A percentile compares a stretch with the other conserved stretches of the same genome.
Evolutionary conservation across 2,113 vertebrate species (phyloP).

Genomic region (Pagrus major): DNA sequence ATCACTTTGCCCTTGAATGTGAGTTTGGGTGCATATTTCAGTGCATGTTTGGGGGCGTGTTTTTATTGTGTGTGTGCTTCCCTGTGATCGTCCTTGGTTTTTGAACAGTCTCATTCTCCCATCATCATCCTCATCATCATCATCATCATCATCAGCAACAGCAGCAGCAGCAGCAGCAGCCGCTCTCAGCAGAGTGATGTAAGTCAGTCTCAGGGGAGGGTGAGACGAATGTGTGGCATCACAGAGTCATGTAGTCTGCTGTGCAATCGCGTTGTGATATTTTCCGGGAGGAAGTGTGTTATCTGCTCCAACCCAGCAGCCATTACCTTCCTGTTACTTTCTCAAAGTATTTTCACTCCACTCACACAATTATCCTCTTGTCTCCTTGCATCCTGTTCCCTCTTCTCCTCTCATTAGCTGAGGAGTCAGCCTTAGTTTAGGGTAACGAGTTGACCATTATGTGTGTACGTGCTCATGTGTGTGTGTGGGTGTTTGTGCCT

Average conservation of each 20-base stretch:
- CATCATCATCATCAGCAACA: too few relatives aligned
- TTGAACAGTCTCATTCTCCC: slow-evolving; percentile 30
- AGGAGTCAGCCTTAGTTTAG: slow-evolving; percentile 43
- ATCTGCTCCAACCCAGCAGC: slow-evolving; percentile 33
- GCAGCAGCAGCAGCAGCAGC: too few relatives aligned
- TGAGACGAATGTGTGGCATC: slow-evolving; percentile 27
- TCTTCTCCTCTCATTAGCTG: slow-evolving; percentile 69
- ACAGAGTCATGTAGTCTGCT: background rate
- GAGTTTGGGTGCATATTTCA: slow-evolving; percentile 29
- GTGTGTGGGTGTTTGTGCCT: slow-evolving; percentile 25
- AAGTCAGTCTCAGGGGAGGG: slow-evolving; percentile 34
- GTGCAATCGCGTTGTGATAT: background rate
- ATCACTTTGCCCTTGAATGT: slow-evolving; percentile 57
- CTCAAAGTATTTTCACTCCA: slow-evolving; percentile 32
- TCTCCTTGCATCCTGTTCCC: slow-evolving; percentile 43
- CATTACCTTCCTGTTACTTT: slow-evolving; percentile 44
- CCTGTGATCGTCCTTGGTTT: slow-evolving; percentile 52
- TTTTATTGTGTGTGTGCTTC: slow-evolving; percentile 23
- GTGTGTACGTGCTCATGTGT: background rate
- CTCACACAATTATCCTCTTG: slow-evolving; percentile 50
- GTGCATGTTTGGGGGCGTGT: slow-evolving; percentile 29
- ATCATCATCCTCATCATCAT: too few relatives aligned
- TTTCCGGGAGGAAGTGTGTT: slow-evolving; percentile 6
- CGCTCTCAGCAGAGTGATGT: slow-evolving; percentile 53
- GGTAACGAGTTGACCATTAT: slow-evolving; percentile 40